A percentile compares a stretch with the other conserved stretches of the same genome.
These are phyloP conservation scores for Limnephilus rhombicus DNA, from an alignment of 2,888 invertebrate genomes.

Conservation along the genomic window DNA sequence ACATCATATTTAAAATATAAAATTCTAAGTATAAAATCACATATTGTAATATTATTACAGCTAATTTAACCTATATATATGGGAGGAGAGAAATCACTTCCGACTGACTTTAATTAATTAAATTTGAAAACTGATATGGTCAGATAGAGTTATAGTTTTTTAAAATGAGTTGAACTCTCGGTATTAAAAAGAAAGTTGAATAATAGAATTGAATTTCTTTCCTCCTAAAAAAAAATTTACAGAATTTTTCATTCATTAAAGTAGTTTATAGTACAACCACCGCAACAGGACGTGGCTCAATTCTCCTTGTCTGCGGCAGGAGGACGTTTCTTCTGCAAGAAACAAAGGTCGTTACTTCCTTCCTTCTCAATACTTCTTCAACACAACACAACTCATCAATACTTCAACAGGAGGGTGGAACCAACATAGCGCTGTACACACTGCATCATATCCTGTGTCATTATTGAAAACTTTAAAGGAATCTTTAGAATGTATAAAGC, in stretches of 20 bases:
- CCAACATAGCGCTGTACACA: neutral
- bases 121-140: neutral
- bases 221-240: neutral
- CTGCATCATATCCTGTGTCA: neutral
- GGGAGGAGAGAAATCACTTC: neutral
- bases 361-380: neutral
- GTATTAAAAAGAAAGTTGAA: neutral
- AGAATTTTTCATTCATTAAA: neutral
- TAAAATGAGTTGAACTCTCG: neutral
- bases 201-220: neutral
- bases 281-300: neutral
- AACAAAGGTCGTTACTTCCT: neutral
- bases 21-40: constrained; percentile 29
- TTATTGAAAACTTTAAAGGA: neutral
- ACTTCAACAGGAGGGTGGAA: neutral
- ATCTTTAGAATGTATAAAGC: neutral
- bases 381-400: neutral
- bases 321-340: constrained; percentile 42
- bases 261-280: constrained; percentile 3
- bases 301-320: constrained; percentile 29
- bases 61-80: neutral
- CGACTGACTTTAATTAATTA: neutral
- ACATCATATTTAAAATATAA: constrained; percentile 20
- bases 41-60: constrained; percentile 13
- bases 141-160: neutral